Evolutionary conservation across 2,888 invertebrate species (phyloP).

Genomic region (Corbicula japonica): DNA sequence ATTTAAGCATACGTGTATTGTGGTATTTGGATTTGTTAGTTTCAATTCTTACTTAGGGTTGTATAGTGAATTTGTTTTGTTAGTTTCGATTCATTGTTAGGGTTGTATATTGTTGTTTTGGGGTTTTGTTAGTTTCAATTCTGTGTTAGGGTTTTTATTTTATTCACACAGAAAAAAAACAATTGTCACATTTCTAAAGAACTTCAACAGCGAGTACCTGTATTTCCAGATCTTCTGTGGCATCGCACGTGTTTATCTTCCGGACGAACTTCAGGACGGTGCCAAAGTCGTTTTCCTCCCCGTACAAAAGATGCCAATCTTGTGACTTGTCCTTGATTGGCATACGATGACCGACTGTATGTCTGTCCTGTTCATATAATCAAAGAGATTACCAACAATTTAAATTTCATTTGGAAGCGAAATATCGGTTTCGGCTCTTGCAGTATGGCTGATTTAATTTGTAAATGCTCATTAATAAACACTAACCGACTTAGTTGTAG

Average conservation of each 20-base stretch:
- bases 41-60: too few species aligned
- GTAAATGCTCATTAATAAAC: not conserved
- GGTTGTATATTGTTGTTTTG: too few species aligned
- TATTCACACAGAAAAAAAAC: too few species aligned
- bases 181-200: too few species aligned
- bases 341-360: slow-evolving; percentile 63
- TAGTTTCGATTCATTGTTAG: too few species aligned
- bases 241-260: slow-evolving; percentile 74
- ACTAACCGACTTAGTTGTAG: not conserved
- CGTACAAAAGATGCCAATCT: slow-evolving; percentile 71
- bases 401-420: not conserved
- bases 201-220: too few species aligned
- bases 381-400: too few species aligned
- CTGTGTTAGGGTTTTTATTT: too few species aligned
- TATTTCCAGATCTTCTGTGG: slow-evolving; percentile 65
- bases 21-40: too few species aligned
- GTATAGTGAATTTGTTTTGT: too few species aligned
- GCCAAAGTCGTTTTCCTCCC: slow-evolving; percentile 66
- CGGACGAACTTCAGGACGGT: slow-evolving; percentile 74
- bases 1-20: too few species aligned
- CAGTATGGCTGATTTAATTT: not conserved
- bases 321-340: slow-evolving; percentile 73
- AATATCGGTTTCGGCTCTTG: not conserved
- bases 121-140: too few species aligned
- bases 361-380: slow-evolving; percentile 67